phyloP scores from a whole-genome alignment of 2,797 vertebrate species.

The Pipistrellus pygmaeus region DNA sequence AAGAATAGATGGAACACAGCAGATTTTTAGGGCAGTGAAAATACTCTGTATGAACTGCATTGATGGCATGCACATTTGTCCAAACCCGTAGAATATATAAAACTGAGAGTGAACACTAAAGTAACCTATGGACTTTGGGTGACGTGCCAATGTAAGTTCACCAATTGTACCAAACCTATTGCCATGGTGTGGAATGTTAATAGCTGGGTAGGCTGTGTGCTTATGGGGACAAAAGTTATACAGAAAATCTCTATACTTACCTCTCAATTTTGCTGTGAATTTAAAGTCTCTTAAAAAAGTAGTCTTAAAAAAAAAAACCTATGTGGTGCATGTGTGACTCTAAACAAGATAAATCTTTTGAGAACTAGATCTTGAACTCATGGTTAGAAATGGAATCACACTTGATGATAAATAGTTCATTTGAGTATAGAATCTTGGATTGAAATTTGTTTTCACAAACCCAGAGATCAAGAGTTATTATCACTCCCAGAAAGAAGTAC shows the following conservation, averaged over 20 bases:
- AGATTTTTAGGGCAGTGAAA: background rate
- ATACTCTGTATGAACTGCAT: background rate
- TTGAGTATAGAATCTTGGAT: background rate
- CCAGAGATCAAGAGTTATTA: background rate
- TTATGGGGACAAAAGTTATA: background rate
- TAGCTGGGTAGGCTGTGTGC: background rate
- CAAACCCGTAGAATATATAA: background rate
- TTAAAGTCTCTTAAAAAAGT: background rate
- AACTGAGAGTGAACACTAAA: background rate
- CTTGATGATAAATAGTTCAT: background rate
- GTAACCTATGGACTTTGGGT: background rate
- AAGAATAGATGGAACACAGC: background rate
- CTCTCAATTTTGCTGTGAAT: background rate
- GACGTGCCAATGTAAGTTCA: background rate
- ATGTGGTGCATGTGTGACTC: background rate
- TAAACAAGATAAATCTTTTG: background rate
- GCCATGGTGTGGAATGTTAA: background rate
- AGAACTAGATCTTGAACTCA: background rate
- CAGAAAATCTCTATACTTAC: background rate
- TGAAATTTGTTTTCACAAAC: constrained; percentile 10
- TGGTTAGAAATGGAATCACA: background rate
- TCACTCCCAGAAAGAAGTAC: background rate
- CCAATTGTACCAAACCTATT: background rate
- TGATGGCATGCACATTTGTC: background rate
- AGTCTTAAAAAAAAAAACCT: background rate